Conservation (phyloP, 1,140 invertebrate species). For the Contarinia nasturtii region DNA sequence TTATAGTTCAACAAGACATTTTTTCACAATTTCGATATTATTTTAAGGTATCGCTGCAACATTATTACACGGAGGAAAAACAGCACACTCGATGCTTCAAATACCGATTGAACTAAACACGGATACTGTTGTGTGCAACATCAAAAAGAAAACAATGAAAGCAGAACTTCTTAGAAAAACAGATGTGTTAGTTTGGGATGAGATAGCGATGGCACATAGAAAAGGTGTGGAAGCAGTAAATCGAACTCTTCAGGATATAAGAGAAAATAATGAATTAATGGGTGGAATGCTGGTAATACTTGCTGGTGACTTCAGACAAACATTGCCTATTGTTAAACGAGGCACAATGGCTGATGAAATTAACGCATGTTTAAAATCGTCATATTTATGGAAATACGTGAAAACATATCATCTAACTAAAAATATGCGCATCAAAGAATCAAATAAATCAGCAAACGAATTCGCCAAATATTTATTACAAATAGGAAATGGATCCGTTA, state of each 20-base stretch:
- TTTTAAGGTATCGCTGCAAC: conserved; percentile 32
- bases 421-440: conserved; percentile 23
- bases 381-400: conserved; percentile 21
- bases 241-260: conserved; percentile 19
- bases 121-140: conserved; percentile 21
- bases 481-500: conserved; percentile 18
- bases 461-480: conserved; percentile 20
- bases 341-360: conserved; percentile 25
- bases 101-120: too few relatives aligned
- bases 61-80: conserved; percentile 27
- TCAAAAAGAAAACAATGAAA: too few relatives aligned
- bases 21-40: conserved; percentile 3
- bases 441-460: conserved; percentile 16
- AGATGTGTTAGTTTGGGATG: conserved; percentile 22
- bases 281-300: conserved; percentile 21
- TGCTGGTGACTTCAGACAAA: conserved; percentile 30
- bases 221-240: conserved; percentile 19
- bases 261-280: conserved; percentile 9
- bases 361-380: conserved; percentile 7
- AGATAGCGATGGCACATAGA: conserved; percentile 23
- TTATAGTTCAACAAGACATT: conserved; percentile 10
- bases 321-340: conserved; percentile 24
- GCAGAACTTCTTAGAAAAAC: too few relatives aligned
- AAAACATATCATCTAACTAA: conserved; percentile 23
- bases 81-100: conserved; percentile 27